Evolutionary conservation across 2,113 vertebrate species (phyloP).

Genomic region (Indicator indicator): DNA sequence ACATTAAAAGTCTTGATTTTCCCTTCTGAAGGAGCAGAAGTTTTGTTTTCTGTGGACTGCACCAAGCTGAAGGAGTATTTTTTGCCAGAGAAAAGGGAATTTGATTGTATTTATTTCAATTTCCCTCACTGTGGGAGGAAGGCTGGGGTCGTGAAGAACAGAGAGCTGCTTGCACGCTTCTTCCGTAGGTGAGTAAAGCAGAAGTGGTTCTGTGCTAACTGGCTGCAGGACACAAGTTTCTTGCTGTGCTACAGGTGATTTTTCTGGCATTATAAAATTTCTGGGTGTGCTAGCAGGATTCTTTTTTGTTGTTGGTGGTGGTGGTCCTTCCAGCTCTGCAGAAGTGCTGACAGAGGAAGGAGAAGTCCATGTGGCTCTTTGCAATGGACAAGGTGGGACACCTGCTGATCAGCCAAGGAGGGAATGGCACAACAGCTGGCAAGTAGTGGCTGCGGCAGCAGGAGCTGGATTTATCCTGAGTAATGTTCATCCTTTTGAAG

Average conservation of each 20-base stretch:
- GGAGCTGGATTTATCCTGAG: constrained; percentile 86
- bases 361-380: constrained; percentile 89
- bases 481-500: constrained; percentile 80
- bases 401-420: constrained; percentile 86
- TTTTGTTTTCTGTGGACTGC: constrained; percentile 90
- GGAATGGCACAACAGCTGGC: constrained; percentile 99
- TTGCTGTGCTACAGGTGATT: neutral
- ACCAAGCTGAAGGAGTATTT: constrained; percentile 80
- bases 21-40: constrained; percentile 76
- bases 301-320: neutral
- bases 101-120: constrained; percentile 90
- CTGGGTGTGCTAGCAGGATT: neutral
- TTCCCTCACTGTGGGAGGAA: constrained; percentile 97
- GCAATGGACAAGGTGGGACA: constrained; percentile 94
- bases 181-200: constrained; percentile 84
- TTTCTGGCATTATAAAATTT: neutral
- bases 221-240: neutral
- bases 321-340: constrained; percentile 75
- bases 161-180: constrained; percentile 87
- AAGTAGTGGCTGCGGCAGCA: constrained; percentile 90
- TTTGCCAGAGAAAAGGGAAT: constrained; percentile 62
- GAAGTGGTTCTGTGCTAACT: too few species aligned
- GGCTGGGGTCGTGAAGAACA: constrained; percentile 92
- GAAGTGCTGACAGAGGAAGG: constrained; percentile 84
- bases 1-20: too few species aligned